Conservation (phyloP, 2,113 vertebrate species). For the Myotis davidii region DNA sequence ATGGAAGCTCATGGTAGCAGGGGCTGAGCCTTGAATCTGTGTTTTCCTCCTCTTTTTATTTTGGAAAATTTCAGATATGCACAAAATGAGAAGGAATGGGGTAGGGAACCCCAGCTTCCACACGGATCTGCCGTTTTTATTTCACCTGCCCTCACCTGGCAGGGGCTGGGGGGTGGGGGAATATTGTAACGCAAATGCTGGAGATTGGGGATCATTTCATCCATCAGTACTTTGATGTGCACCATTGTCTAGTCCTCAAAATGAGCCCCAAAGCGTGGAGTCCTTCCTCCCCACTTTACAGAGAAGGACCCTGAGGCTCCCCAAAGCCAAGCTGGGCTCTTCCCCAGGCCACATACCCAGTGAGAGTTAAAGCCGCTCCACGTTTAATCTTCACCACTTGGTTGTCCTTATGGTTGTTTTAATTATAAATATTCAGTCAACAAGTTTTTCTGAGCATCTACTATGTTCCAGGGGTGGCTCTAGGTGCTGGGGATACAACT, state of each 20-base stretch:
- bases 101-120: not conserved
- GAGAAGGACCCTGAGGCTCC: not conserved
- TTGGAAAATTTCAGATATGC: slow-evolving; percentile 13
- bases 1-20: not conserved
- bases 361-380: not conserved
- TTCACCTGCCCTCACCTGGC: not conserved
- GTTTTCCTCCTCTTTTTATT: not conserved
- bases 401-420: not conserved
- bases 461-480: not conserved
- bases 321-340: not conserved
- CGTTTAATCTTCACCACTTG: not conserved
- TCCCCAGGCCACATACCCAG: not conserved
- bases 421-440: not conserved
- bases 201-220: not conserved
- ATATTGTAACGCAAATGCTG: too few species aligned
- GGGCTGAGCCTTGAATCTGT: not conserved
- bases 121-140: not conserved
- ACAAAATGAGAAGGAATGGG: not conserved
- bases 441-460: not conserved
- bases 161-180: not conserved
- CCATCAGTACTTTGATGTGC: fast-evolving
- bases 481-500: not conserved
- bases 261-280: not conserved
- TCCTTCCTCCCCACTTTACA: not conserved
- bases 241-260: not conserved